These are phyloP conservation scores for Lepidochrysops patricia DNA, from an alignment of 2,888 invertebrate species.

Conservation along the genomic window DNA sequence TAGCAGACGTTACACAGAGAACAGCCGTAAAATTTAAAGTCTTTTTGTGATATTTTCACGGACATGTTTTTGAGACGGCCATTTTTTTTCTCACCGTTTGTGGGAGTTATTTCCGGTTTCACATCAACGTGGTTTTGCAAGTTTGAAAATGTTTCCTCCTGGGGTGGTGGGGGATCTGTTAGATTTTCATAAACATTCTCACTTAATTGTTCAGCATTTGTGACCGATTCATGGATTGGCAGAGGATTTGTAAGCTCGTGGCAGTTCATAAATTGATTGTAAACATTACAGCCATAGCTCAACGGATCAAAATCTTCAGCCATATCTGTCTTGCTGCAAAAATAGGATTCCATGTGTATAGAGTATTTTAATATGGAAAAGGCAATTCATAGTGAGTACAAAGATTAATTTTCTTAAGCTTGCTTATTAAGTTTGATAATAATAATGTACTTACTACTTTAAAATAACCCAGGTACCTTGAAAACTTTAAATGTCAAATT, in stretches of 20 bases:
- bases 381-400: too few relatives aligned
- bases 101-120: conserved; percentile 29
- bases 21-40: conserved; percentile 58
- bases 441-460: too few relatives aligned
- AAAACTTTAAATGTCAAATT: too few relatives aligned
- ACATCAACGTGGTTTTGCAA: conserved; percentile 22
- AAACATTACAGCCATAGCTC: conserved; percentile 25
- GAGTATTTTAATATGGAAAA: neutral
- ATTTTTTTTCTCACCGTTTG: conserved; percentile 30
- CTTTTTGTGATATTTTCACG: conserved; percentile 48
- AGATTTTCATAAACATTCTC: conserved; percentile 12
- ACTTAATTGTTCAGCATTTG: neutral
- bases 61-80: conserved; percentile 49
- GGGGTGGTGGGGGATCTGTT: conserved; percentile 14
- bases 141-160: neutral
- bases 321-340: conserved; percentile 34
- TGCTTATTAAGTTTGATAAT: too few relatives aligned
- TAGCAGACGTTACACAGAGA: conserved; percentile 54
- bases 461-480: too few relatives aligned
- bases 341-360: neutral
- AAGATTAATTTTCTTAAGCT: too few relatives aligned
- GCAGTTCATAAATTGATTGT: conserved; percentile 18
- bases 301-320: conserved; percentile 47
- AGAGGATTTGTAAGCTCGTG: neutral
- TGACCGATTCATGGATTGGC: neutral